These are phyloP conservation scores for Caloenas nicobarica DNA, from an alignment of 2,113 vertebrate species.

Conservation along the genomic window DNA sequence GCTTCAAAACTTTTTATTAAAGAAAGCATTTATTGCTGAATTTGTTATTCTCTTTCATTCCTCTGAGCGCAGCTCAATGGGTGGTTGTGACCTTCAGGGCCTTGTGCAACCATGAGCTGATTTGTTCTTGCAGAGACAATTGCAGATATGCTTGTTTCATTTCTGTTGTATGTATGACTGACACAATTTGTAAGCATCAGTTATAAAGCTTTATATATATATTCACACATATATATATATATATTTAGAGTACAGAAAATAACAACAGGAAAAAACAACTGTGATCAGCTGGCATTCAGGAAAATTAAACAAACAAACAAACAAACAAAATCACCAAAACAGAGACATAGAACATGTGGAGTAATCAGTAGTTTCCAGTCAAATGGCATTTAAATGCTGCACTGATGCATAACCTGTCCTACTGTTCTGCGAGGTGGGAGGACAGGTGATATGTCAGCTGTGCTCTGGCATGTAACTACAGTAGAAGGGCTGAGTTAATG, in stretches of 20 bases:
- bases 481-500: conserved; percentile 61
- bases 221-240: not conserved
- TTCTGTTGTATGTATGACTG: not conserved
- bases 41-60: conserved; percentile 8
- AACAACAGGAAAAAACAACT: not conserved
- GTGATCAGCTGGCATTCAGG: conserved; percentile 10
- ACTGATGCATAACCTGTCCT: conserved; percentile 58
- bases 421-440: conserved; percentile 25
- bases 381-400: conserved; percentile 52
- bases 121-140: conserved; percentile 4
- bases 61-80: not conserved
- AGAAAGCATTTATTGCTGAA: not conserved
- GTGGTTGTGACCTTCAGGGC: not conserved
- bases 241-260: not conserved
- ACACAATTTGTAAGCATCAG: not conserved
- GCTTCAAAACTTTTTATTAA: conserved; percentile 29
- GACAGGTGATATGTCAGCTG: conserved; percentile 59
- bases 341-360: not conserved
- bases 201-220: not conserved
- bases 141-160: not conserved
- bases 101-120: not conserved
- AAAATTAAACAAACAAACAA: not conserved
- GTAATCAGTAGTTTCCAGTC: conserved; percentile 31
- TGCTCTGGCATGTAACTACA: conserved; percentile 44
- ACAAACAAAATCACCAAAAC: not conserved